These are phyloP conservation scores for Aleiodes alternator DNA, from an alignment of 2,888 invertebrate species.

Conservation along the genomic window DNA sequence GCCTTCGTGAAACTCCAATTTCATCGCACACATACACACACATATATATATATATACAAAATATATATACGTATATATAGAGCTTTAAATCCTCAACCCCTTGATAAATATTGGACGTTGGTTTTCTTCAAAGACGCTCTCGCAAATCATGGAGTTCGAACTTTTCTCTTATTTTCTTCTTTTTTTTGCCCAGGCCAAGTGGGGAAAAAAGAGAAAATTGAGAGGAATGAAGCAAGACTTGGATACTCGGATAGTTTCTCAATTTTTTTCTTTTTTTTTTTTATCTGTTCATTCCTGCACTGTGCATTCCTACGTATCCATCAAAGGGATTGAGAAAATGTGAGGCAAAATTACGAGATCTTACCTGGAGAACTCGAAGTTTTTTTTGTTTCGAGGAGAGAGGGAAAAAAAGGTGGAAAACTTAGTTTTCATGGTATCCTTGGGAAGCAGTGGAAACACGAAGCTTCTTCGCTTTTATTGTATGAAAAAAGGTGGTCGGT, in stretches of 20 bases:
- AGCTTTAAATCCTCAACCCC: background rate
- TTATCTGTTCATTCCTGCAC: background rate
- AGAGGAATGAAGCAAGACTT: background rate
- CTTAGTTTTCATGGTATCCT: too few relatives aligned
- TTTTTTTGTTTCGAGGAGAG: too few relatives aligned
- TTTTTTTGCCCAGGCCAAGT: background rate
- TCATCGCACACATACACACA: constrained; percentile 6
- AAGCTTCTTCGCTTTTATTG: too few relatives aligned
- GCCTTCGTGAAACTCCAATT: constrained; percentile 29
- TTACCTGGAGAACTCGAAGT: too few relatives aligned
- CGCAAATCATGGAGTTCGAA: constrained; percentile 27
- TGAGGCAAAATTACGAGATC: background rate
- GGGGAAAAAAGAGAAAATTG: background rate
- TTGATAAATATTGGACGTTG: constrained; percentile 29
- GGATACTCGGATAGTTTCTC: constrained; percentile 9
- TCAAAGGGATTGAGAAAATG: background rate
- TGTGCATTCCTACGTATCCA: background rate
- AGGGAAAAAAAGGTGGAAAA: too few relatives aligned
- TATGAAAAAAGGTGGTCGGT: too few relatives aligned
- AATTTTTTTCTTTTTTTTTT: background rate
- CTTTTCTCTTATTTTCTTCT: background rate
- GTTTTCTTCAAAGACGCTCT: constrained; percentile 2
- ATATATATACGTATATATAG: background rate
- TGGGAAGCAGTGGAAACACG: too few relatives aligned
- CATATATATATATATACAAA: constrained; percentile 4